phyloP scores from a whole-genome alignment of 2,888 invertebrate species.

The Ophion ellenae region DNA sequence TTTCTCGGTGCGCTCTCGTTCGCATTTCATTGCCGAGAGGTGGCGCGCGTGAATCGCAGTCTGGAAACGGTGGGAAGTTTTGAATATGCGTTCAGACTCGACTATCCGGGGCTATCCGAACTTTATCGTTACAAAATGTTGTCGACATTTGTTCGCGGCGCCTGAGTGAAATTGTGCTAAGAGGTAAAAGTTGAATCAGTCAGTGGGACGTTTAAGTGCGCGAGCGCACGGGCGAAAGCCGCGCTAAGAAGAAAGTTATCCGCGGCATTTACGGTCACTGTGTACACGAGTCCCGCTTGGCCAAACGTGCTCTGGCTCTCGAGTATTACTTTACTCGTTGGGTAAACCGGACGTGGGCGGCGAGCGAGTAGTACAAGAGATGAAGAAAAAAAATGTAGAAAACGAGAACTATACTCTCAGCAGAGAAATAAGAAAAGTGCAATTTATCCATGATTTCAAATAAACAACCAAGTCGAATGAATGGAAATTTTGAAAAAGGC shows the following conservation, averaged over 20 bases:
- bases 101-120: neutral
- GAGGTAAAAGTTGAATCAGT: slow-evolving; percentile 83
- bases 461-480: neutral
- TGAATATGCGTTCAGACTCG: neutral
- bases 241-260: slow-evolving; percentile 78
- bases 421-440: neutral
- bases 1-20: neutral
- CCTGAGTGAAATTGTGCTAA: slow-evolving; percentile 81
- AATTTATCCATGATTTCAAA: neutral
- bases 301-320: slow-evolving; percentile 44
- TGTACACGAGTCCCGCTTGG: slow-evolving; percentile 55
- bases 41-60: neutral
- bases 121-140: slow-evolving; percentile 21
- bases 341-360: slow-evolving; percentile 15
- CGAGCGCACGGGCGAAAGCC: slow-evolving; percentile 78
- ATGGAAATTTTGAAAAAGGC: too few relatives aligned
- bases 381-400: slow-evolving; percentile 8
- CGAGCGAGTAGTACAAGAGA: neutral
- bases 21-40: neutral
- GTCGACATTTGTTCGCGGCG: slow-evolving; percentile 43
- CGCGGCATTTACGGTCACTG: slow-evolving; percentile 60
- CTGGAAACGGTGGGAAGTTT: neutral
- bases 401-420: neutral
- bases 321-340: slow-evolving; percentile 14
- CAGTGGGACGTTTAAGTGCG: slow-evolving; percentile 79